Evolutionary conservation across 1,140 invertebrate genomes (phyloP), one percentile per base, ranked within the genome.

Genomic region (Drosophila aff.): DNA sequence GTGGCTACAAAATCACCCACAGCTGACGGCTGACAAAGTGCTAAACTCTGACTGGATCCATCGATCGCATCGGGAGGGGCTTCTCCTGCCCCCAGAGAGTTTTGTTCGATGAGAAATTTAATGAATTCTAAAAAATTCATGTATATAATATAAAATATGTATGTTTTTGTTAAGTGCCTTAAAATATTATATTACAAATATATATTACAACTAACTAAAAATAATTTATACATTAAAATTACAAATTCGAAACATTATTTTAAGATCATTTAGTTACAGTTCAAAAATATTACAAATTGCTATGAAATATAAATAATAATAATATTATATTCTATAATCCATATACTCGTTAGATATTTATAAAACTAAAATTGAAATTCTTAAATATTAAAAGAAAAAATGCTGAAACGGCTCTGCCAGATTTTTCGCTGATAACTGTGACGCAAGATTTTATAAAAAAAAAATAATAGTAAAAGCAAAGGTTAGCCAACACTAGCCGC

Each of bases 41-140:
- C 2, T 78, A 3, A 78, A 33, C 40, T 62, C 75, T 6, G 31
- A 43, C 2, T 78, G 75, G 75, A 59, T 78, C 11, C 64, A 69
- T 5, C 49, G 78, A 18, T 78, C 41, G 4, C 23, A 23, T 26
- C 31, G 50, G 9, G 57, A 78, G 36, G 68, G 71, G 5, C 5
- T 9, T 9, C 71, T 73, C 0, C 15, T 73, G 6, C 68, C 53
- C 9, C 41, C 21, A 21, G 4, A 10, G 2, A 6, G 10, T 41
- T 68, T 50, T 0, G 5, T 67, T 0, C n/a, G 23, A 23, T 31
- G 7, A 6, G 3, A 9, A 15, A 21, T 46, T 21, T 0, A 9
- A n/a, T 13, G 13, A 7, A n/a, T 26, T 26, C 3, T 13, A 13
- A 6, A 21, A 21, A 21, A 3, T 28, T 8, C 10, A n/a, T 64